These are phyloP conservation scores for Glaucopsyche alexis DNA, from an alignment of 2,888 invertebrate genomes.

Conservation along the genomic window DNA sequence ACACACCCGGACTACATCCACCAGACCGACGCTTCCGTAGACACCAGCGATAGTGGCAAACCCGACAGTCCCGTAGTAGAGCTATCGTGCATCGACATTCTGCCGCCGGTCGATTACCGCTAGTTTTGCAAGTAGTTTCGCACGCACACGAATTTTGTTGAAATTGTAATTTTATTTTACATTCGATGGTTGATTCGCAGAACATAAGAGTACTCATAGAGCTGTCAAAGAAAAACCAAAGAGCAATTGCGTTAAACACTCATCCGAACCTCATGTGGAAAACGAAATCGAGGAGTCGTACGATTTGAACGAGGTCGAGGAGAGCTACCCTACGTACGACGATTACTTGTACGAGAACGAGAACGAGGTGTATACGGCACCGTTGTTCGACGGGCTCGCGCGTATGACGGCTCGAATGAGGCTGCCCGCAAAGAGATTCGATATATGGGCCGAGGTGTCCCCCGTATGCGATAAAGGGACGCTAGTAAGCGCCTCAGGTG, in stretches of 20 bases:
- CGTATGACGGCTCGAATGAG: conserved; percentile 61
- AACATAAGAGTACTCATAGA: conserved; percentile 52
- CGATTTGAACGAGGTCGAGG: conserved; percentile 57
- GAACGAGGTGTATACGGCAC: conserved; percentile 59
- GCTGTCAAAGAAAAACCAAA: conserved; percentile 40
- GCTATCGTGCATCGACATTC: conserved; percentile 64
- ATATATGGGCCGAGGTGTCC: conserved; percentile 73
- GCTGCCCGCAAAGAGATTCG: conserved; percentile 68
- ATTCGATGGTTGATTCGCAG: conserved; percentile 58
- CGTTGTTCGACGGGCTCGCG: conserved; percentile 68
- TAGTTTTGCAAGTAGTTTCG: conserved; percentile 47
- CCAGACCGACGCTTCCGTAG: conserved; percentile 64
- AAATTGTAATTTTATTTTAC: conserved; percentile 32
- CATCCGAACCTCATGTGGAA: conserved; percentile 42
- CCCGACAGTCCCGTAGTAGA: conserved; percentile 69
- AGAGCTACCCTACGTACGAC: conserved; percentile 52
- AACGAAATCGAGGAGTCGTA: conserved; percentile 48
- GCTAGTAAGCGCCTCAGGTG: conserved; percentile 64
- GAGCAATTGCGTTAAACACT: conserved; percentile 43
- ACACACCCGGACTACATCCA: conserved; percentile 41
- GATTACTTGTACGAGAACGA: conserved; percentile 59
- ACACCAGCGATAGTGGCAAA: conserved; percentile 72
- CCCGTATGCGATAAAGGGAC: conserved; percentile 66
- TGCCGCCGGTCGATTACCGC: conserved; percentile 73
- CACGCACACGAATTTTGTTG: conserved; percentile 38